Evolutionary conservation across 2,888 invertebrate genomes (phyloP).

Genomic region (Caenorhabditis imperialis): DNA sequence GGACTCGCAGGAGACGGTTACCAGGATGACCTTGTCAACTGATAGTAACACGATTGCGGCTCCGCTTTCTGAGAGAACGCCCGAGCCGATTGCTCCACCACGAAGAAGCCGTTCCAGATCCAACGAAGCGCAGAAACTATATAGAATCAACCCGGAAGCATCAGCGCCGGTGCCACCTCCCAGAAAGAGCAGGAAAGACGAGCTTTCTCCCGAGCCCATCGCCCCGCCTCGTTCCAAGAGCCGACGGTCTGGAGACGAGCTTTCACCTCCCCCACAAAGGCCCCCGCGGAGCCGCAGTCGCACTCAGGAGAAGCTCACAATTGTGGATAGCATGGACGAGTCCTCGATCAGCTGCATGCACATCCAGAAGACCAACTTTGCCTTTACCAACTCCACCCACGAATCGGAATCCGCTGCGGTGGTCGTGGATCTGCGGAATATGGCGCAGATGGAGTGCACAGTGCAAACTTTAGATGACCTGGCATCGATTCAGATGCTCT

Average conservation of each 20-base stretch:
- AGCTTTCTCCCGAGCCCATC: slow-evolving; percentile 13
- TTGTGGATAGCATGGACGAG: slow-evolving; percentile 35
- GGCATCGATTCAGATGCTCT: slow-evolving; percentile 72
- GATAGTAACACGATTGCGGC: slow-evolving; percentile 10
- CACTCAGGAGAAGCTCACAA: too few species aligned
- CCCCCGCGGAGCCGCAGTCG: slow-evolving; percentile 14
- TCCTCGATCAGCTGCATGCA: slow-evolving; percentile 43
- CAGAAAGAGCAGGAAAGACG: slow-evolving; percentile 9
- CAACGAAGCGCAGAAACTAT: slow-evolving; percentile 23
- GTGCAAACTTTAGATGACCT: slow-evolving; percentile 65
- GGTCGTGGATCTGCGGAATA: slow-evolving; percentile 39
- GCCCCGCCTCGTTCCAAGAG: slow-evolving; percentile 32
- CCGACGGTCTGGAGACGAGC: slow-evolving; percentile 19
- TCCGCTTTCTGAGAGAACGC: too few species aligned
- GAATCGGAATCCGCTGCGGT: slow-evolving; percentile 22
- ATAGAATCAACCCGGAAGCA: not conserved
- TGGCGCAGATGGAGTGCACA: slow-evolving; percentile 22
- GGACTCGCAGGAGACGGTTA: slow-evolving; percentile 28
- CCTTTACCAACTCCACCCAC: slow-evolving; percentile 31
- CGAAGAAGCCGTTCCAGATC: slow-evolving; percentile 31
- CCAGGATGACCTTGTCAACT: slow-evolving; percentile 19
- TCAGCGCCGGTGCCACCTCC: slow-evolving; percentile 15
- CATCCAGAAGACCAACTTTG: slow-evolving; percentile 45
- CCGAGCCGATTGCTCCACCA: slow-evolving; percentile 47
- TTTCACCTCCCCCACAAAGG: slow-evolving; percentile 32